Base-by-base conservation (phyloP, 1,140 invertebrate genomes). In the Drosophila ficusphila region DNA sequence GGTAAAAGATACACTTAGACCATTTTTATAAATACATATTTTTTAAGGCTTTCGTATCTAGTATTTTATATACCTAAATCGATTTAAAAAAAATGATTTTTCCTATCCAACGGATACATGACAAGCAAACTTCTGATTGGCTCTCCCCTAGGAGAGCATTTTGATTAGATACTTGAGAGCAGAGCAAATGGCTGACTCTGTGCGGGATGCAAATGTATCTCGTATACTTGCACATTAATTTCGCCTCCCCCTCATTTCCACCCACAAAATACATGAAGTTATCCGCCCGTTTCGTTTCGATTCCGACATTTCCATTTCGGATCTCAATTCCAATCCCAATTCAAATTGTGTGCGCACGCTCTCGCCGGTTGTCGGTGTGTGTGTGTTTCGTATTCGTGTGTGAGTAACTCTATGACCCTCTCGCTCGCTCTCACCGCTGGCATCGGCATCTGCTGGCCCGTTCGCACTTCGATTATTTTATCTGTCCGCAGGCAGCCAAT, bases 271-370 rank as follows among this genome's bases (percentile, higher is more conserved):
- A 29, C 19, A 36, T 31, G 18, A 14, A 52, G 19, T 19, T 47
- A n/a, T 39, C 9, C 14, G 56, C n/a, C 21, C 18, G 39, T 70
- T 79, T 78, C 38, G 82, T 86, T 88, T 73, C 82, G 44, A 58
- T 86, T 64, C 82, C 77, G 73, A 52, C 74, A 71, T 58, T 85
- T 85, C 58, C 64, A 39, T 23, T 23, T 42, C 39, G 54, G 56
- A 57, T 79, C 65, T 36, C 76, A 58, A 69, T 73, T 83, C 71
- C 58, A 64, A 61, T 48, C 34, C 61, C 49, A 65, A 62, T 79
- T 70, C 57, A 74, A 78, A 70, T 78, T 83, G 54, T 61, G 67
- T 88, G 81, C 81, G 81, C 81, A 85, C 76, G 69, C 81, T 83
- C 79, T 82, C 79, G 31, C 52, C 53, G 41, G 31, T 52, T 21